Percentiles rank a stretch among this genome's conserved stretches.
Conservation (phyloP, 1,140 invertebrate genomes). For the Pollicipes pollicipes region DNA sequence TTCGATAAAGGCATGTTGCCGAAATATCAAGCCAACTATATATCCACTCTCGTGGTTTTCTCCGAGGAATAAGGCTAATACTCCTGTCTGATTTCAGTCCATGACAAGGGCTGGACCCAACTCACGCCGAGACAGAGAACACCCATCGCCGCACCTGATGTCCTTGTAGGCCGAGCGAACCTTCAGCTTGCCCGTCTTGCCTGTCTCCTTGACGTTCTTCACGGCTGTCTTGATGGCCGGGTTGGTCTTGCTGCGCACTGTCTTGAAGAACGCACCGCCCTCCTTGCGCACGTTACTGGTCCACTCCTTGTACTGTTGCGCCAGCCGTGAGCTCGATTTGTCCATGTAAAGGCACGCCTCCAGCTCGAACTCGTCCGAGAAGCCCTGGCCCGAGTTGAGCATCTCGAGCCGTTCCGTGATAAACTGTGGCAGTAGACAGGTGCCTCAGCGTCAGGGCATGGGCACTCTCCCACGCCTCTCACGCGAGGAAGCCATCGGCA, state of each 20-base stretch:
- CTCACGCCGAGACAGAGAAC: too few relatives aligned
- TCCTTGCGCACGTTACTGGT: constrained; percentile 42
- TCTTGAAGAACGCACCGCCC: constrained; percentile 49
- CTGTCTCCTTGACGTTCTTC: constrained; percentile 42
- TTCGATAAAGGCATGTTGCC: too few relatives aligned
- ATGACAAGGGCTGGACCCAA: too few relatives aligned
- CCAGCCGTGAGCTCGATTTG: constrained; percentile 53
- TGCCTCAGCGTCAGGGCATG: too few relatives aligned
- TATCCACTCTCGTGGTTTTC: too few relatives aligned
- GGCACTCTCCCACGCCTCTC: too few relatives aligned
- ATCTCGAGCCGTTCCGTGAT: constrained; percentile 78
- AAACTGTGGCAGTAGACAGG: constrained; percentile 44
- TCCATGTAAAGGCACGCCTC: constrained; percentile 71
- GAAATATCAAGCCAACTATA: too few relatives aligned
- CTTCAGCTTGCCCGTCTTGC: constrained; percentile 13
- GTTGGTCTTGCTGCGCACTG: constrained; percentile 60
- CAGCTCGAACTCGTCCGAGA: constrained; percentile 85
- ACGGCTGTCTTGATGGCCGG: constrained; percentile 61
- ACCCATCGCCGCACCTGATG: too few relatives aligned
- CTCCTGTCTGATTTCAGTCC: too few relatives aligned
- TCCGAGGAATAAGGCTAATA: too few relatives aligned
- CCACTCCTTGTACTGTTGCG: constrained; percentile 61
- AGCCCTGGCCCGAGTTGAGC: constrained; percentile 67
- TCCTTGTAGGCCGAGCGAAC: constrained; percentile 14
- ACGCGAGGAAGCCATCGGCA: too few relatives aligned